Conservation (phyloP, 2,888 invertebrate species). For the Flabesymbios commensalis region DNA sequence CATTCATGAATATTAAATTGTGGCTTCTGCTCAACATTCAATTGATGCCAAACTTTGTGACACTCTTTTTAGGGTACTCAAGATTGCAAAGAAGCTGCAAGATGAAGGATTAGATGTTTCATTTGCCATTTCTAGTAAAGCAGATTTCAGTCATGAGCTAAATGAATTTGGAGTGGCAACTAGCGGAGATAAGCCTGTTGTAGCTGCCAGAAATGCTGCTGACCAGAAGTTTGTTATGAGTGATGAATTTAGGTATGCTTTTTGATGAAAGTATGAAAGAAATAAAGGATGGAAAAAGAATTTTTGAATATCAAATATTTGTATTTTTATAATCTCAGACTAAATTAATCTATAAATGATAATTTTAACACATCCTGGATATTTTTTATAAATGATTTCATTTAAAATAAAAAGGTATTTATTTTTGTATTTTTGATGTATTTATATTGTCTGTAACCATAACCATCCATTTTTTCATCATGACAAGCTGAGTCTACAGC, state of each 20-base stretch:
- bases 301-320: not conserved
- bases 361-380: too few species aligned
- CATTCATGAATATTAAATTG: not conserved
- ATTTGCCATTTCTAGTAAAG: constrained; percentile 90
- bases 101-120: constrained; percentile 67
- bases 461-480: too few species aligned
- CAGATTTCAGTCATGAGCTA: constrained; percentile 91
- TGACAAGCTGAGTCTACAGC: too few species aligned
- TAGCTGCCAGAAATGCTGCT: constrained; percentile 80
- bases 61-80: constrained; percentile 73
- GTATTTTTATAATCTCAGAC: too few species aligned
- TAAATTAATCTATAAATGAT: too few species aligned
- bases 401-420: too few species aligned
- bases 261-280: constrained; percentile 1
- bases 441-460: too few species aligned
- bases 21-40: too few species aligned
- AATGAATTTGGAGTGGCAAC: constrained; percentile 91
- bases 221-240: constrained; percentile 88
- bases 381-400: too few species aligned
- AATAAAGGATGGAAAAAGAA: not conserved
- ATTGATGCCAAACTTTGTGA: too few species aligned
- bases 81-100: constrained; percentile 77
- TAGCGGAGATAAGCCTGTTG: constrained; percentile 78
- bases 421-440: too few species aligned
- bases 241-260: constrained; percentile 84